Conservation (phyloP, 1,140 invertebrate genomes). For the Trissolcus basalis region DNA sequence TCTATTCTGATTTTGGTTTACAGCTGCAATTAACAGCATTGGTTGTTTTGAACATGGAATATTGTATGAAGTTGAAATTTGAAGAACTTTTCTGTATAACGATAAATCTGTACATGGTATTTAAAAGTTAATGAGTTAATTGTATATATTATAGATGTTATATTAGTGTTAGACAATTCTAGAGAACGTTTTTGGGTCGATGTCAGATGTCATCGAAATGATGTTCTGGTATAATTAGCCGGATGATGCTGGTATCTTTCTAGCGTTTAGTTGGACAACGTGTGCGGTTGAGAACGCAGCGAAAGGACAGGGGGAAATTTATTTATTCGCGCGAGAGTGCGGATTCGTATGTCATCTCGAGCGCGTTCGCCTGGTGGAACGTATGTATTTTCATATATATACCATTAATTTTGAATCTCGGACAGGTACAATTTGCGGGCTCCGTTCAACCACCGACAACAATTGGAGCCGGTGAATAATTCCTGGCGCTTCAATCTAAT, state of each 20-base stretch:
- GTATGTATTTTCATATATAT: slow-evolving; percentile 66
- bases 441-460: slow-evolving; percentile 70
- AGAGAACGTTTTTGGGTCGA: no score
- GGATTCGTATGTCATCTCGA: slow-evolving; percentile 11
- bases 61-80: no score
- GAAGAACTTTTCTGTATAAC: no score
- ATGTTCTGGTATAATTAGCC: slow-evolving; percentile 73
- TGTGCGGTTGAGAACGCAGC: slow-evolving; percentile 54
- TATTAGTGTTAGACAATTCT: no score
- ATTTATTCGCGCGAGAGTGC: slow-evolving; percentile 25
- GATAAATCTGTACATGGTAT: no score
- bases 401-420: slow-evolving; percentile 71
- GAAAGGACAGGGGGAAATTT: slow-evolving; percentile 27
- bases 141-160: no score
- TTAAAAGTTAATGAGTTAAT: no score
- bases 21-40: no score
- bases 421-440: slow-evolving; percentile 65
- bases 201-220: no score
- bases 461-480: slow-evolving; percentile 74
- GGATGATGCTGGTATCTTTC: slow-evolving; percentile 62
- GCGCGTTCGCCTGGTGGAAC: slow-evolving; percentile 22
- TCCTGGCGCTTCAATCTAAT: slow-evolving; percentile 73
- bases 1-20: no score
- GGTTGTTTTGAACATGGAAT: no score
- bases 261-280: slow-evolving; percentile 66